Evolutionary conservation across 2,888 invertebrate species (phyloP).

Genomic region (Melanostoma scalare): DNA sequence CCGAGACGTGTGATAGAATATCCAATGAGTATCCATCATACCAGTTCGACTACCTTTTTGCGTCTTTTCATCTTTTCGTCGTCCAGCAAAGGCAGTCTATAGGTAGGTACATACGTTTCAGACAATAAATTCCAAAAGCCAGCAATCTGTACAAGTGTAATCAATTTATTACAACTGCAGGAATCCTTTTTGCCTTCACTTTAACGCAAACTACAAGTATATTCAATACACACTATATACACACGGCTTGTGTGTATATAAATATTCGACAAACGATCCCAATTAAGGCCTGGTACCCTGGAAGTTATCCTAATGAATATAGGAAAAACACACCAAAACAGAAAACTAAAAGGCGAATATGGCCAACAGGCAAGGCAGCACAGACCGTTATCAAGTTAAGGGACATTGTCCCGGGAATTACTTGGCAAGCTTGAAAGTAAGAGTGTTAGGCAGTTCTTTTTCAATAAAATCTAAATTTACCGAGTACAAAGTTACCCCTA

Average conservation of each 20-base stretch:
- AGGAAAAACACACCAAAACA: slow-evolving; percentile 25
- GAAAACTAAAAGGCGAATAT: slow-evolving; percentile 33
- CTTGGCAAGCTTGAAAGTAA: slow-evolving; percentile 43
- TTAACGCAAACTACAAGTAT: slow-evolving; percentile 21
- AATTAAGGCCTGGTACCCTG: slow-evolving; percentile 52
- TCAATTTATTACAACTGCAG: slow-evolving; percentile 71
- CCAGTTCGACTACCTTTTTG: slow-evolving; percentile 41
- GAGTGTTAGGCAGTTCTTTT: slow-evolving; percentile 36
- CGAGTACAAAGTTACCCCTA: slow-evolving; percentile 36
- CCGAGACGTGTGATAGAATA: slow-evolving; percentile 66
- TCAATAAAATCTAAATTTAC: slow-evolving; percentile 57
- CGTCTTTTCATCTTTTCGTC: slow-evolving; percentile 10
- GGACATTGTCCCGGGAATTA: slow-evolving; percentile 36
- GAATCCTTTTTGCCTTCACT: slow-evolving; percentile 51
- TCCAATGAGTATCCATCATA: slow-evolving; percentile 66
- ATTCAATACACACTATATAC: slow-evolving; percentile 47
- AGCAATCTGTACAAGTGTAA: slow-evolving; percentile 62
- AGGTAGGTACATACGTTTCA: slow-evolving; percentile 19
- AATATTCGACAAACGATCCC: slow-evolving; percentile 58
- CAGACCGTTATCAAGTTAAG: slow-evolving; percentile 49
- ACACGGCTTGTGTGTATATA: slow-evolving; percentile 7
- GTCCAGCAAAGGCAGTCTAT: slow-evolving; percentile 23
- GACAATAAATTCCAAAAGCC: slow-evolving; percentile 61
- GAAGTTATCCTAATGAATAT: slow-evolving; percentile 65
- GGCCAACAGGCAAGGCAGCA: slow-evolving; percentile 37